Percentiles rank a stretch among this genome's conserved stretches.
phyloP scores from a whole-genome alignment of 1,140 invertebrate species.

The Hestina assimilis region DNA sequence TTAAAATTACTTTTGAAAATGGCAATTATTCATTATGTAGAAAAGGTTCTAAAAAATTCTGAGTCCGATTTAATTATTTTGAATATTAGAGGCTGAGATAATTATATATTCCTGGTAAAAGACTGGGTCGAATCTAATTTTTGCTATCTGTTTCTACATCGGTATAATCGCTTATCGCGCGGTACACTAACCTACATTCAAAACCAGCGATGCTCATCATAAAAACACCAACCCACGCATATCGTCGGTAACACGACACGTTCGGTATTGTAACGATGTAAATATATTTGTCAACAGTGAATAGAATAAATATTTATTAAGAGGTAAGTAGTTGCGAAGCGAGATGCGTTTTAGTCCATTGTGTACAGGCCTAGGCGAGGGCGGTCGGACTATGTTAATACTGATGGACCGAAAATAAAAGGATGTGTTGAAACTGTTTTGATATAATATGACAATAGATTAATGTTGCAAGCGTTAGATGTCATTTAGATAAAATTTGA shows the following conservation, averaged over 20 bases:
- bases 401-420: slow-evolving; percentile 37
- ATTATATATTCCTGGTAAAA: no score
- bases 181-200: slow-evolving; percentile 58
- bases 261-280: slow-evolving; percentile 64
- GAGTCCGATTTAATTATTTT: no score
- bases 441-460: slow-evolving; percentile 26
- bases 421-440: slow-evolving; percentile 41
- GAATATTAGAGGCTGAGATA: no score
- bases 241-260: slow-evolving; percentile 44
- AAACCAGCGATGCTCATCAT: slow-evolving; percentile 57
- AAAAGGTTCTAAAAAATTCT: no score
- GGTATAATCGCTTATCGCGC: slow-evolving; percentile 41
- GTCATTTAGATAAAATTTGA: neutral
- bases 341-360: slow-evolving; percentile 61
- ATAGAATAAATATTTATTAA: slow-evolving; percentile 75
- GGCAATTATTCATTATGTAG: no score
- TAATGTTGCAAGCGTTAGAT: slow-evolving; percentile 22
- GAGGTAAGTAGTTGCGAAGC: slow-evolving; percentile 48
- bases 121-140: no score
- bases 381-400: slow-evolving; percentile 32
- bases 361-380: slow-evolving; percentile 38
- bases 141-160: slow-evolving; percentile 2
- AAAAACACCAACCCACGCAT: slow-evolving; percentile 54
- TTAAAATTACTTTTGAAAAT: no score
- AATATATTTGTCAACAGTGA: slow-evolving; percentile 72